Conservation (phyloP, 2,797 vertebrate species). For the Chrysocyon brachyurus region DNA sequence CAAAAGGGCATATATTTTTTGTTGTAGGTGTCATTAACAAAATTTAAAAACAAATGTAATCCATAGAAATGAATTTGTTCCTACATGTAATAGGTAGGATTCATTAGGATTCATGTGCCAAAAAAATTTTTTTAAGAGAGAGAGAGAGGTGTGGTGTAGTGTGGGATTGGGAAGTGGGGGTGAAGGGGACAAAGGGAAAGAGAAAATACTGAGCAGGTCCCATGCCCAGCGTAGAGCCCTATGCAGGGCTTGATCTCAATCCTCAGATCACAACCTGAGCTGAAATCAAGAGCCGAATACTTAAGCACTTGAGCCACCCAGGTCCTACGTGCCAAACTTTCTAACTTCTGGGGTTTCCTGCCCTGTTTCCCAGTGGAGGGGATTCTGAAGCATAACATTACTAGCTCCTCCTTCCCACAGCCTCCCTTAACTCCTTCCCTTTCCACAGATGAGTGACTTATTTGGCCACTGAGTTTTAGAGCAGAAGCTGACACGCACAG, state of each 20-base stretch:
- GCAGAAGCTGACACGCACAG: fast-evolving
- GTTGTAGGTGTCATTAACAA: neutral
- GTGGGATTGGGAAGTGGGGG: neutral
- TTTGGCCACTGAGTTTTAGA: neutral
- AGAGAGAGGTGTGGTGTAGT: neutral
- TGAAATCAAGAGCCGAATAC: neutral
- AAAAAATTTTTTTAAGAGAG: neutral
- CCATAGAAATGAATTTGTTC: neutral
- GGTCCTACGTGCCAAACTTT: neutral
- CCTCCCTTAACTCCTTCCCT: neutral
- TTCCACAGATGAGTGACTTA: neutral
- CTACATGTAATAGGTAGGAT: neutral
- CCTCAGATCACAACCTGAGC: neutral
- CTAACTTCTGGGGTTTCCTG: neutral
- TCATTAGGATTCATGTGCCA: neutral
- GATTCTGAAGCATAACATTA: neutral
- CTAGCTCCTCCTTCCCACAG: fast-evolving
- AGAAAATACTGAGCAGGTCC: neutral
- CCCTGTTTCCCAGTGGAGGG: neutral
- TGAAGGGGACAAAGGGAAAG: neutral
- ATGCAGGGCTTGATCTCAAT: neutral
- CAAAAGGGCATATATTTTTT: neutral
- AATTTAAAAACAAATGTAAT: neutral
- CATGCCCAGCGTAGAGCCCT: neutral
- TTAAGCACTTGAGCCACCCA: neutral